Conservation (phyloP, 37 sponge, comb jelly and placozoan species). For the Corticium candelabrum region DNA sequence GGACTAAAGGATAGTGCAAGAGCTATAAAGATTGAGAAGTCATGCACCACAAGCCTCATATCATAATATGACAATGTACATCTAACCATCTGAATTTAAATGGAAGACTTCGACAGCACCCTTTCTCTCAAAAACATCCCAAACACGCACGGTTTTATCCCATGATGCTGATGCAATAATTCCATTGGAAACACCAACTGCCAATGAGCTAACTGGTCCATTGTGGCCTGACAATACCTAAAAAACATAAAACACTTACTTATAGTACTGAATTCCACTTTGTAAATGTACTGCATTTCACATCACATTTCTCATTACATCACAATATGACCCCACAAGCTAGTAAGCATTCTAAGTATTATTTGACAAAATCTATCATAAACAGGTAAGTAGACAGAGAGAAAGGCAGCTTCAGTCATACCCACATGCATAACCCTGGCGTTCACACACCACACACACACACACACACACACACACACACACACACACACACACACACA, state of each 20-base stretch:
- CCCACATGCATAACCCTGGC: background rate
- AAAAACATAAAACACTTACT: background rate
- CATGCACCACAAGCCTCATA: background rate
- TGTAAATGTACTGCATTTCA: too few relatives aligned
- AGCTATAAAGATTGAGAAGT: slow-evolving; percentile 24
- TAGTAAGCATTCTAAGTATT: too few relatives aligned
- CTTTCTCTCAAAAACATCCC: slow-evolving; percentile 77
- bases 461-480: slow-evolving; percentile 22
- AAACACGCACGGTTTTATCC: slow-evolving; percentile 87
- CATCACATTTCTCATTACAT: too few relatives aligned
- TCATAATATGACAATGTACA: background rate
- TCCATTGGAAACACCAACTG: slow-evolving; percentile 48
- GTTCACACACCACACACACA: too few relatives aligned
- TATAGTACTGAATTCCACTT: too few relatives aligned
- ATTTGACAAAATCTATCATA: too few relatives aligned
- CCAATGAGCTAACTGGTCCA: slow-evolving; percentile 66
- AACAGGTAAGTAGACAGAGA: too few relatives aligned
- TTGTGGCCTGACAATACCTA: slow-evolving; percentile 81
- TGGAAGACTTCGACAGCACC: slow-evolving; percentile 62
- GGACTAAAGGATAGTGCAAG: slow-evolving; percentile 47
- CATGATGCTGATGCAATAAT: slow-evolving; percentile 77
- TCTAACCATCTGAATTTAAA: slow-evolving; percentile 54
- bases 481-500: slow-evolving; percentile 26
- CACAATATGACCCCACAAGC: too few relatives aligned
- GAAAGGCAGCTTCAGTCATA: too few relatives aligned